A percentile compares a stretch with the other conserved stretches of the same genome.
Conservation (phyloP, 2,888 invertebrate genomes). For the Parthenolecanium corni region DNA sequence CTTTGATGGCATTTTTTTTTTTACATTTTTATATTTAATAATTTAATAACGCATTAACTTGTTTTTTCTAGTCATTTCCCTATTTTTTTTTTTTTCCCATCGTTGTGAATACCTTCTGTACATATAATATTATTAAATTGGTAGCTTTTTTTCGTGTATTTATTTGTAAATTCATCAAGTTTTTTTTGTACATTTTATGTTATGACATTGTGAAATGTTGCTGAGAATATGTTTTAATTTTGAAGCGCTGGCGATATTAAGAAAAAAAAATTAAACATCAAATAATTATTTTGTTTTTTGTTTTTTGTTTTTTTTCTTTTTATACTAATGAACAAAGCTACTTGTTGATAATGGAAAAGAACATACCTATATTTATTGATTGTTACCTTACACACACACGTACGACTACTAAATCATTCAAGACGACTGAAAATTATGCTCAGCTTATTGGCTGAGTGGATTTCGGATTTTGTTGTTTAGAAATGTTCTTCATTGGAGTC, state of each 20-base stretch:
- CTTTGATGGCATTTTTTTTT: neutral
- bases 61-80: neutral
- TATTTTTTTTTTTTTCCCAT: neutral
- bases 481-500: no score
- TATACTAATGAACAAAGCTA: neutral
- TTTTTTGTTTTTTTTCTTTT: neutral
- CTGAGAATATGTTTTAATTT: neutral
- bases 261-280: neutral
- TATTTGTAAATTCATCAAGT: constrained; percentile 9
- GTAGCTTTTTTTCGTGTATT: constrained; percentile 16
- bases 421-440: no score
- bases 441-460: no score
- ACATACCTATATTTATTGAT: no score
- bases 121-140: neutral
- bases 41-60: neutral
- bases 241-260: neutral
- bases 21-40: neutral
- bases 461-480: no score
- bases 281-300: neutral
- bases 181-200: constrained; percentile 8
- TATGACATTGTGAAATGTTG: constrained; percentile 14
- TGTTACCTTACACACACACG: no score
- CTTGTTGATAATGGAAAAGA: no score
- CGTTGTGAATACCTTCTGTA: neutral
- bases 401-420: no score